Evolutionary conservation across 2,888 invertebrate species (phyloP).

Genomic region (Pyrrhosoma nymphula): DNA sequence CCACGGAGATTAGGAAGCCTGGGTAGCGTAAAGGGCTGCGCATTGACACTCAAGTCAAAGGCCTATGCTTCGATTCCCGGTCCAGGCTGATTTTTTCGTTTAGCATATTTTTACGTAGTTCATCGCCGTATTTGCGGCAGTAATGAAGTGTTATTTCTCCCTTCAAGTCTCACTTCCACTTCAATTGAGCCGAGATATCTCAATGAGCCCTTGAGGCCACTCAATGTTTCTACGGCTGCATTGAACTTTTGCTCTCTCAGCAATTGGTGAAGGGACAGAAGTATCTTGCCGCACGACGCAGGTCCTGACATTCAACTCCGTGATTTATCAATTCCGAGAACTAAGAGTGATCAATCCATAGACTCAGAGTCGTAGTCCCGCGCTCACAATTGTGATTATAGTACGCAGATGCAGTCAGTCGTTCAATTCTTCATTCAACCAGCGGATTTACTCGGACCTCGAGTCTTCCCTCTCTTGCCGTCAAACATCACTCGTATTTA

Average conservation of each 20-base stretch:
- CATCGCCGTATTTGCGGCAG: neutral
- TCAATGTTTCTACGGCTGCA: neutral
- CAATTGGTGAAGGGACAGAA: conserved; percentile 48
- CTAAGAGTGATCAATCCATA: neutral
- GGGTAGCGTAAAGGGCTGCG: too few relatives aligned
- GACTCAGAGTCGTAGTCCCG: neutral
- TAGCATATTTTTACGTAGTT: neutral
- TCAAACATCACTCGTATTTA: neutral
- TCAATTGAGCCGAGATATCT: neutral
- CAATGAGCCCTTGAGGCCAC: neutral
- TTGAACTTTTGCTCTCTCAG: conserved; percentile 8
- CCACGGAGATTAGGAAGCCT: too few relatives aligned
- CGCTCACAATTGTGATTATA: neutral
- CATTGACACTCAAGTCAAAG: too few relatives aligned
- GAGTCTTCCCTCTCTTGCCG: neutral
- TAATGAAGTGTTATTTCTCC: too few relatives aligned
- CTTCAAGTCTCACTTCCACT: neutral
- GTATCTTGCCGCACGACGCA: neutral
- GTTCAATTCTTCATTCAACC: neutral
- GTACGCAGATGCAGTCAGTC: conserved; percentile 14
- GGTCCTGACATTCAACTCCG: conserved; percentile 13
- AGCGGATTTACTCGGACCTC: neutral
- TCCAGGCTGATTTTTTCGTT: neutral
- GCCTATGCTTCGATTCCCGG: too few relatives aligned
- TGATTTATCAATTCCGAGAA: conserved; percentile 59